Evolutionary conservation across 2,797 vertebrate species (phyloP), one percentile per base, ranked within the genome.

Genomic region (Rhincodon typus): DNA sequence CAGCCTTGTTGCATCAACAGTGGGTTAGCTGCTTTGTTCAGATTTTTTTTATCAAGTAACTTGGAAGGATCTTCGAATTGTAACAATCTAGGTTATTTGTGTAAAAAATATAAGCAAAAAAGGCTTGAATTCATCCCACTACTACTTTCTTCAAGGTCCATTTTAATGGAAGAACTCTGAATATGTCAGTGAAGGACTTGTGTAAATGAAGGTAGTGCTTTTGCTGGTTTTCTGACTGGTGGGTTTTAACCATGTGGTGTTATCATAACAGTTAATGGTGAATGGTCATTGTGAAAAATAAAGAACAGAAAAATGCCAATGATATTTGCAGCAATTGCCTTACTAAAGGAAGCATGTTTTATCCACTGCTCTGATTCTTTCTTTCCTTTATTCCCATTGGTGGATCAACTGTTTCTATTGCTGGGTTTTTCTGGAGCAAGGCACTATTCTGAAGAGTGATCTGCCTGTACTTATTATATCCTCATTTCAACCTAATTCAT

Each of bases 321-420:
- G 34, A n/a, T 66, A 91, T 66, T 66, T 19, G 34, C 57, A 91
- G 88, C 17, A n/a, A 34, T 38, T 67, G 90, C 62, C 38, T 25
- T 42, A 69, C 30, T 67, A 38, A 67, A 42, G 90, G 62, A 69
- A 69, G n/a, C 62, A 93, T 67, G 90, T 93, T 69, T 93, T 23
- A 93, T 93, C 66, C 90, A 67, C 38, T 93, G 19, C n/a, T 69
- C 66, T 67, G 62, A 42, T 66, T 93, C 62, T 93, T 93, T 91
- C 57, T 93, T 66, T 42, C 38, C 62, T 93, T 93, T 67, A 93
- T 93, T 93, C 90, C 90, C 66, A 93, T n/a, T 74, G 94, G 70
- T 30, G 21, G 46, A 95, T 95, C 94, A 95, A 94, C 67, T 34
- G 70, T 95, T 95, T 95, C 94, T 53, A 30, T 95, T 77, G 67